Percentiles rank a stretch among this genome's conserved stretches.
Conservation (phyloP, 2,888 invertebrate species). For the Cheilosia vernalis region DNA sequence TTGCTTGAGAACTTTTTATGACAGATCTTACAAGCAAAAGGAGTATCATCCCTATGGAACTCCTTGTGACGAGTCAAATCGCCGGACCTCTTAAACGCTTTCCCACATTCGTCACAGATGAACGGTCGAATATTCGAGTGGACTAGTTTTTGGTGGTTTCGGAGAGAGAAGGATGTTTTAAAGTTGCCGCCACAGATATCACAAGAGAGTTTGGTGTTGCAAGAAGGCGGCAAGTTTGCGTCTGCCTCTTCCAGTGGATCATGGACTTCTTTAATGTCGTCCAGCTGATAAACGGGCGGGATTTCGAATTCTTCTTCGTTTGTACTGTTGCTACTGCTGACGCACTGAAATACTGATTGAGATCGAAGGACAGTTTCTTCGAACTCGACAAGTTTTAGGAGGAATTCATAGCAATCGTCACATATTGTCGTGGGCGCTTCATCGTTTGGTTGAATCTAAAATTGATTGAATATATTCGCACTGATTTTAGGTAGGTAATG, state of each 20-base stretch:
- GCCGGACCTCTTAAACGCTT: slow-evolving; percentile 31
- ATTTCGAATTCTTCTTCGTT: slow-evolving; percentile 1
- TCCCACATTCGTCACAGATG: slow-evolving; percentile 51
- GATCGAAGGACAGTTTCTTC: slow-evolving; percentile 22
- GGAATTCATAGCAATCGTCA: slow-evolving; percentile 24
- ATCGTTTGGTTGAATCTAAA: slow-evolving; percentile 18
- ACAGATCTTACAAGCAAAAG: slow-evolving; percentile 50
- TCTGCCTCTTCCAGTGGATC: background rate
- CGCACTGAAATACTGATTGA: slow-evolving; percentile 19
- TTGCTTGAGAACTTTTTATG: slow-evolving; percentile 52
- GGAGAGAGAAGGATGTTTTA: slow-evolving; percentile 3
- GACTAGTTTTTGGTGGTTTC: slow-evolving; percentile 19
- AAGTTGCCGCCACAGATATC: slow-evolving; percentile 36
- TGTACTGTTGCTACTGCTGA: background rate
- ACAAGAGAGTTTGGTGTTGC: slow-evolving; percentile 8
- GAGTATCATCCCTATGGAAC: slow-evolving; percentile 53
- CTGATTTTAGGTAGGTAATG: background rate
- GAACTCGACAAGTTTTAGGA: slow-evolving; percentile 36
- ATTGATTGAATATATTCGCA: background rate
- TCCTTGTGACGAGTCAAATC: slow-evolving; percentile 58
- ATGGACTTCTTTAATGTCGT: background rate
- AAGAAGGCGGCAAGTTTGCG: background rate
- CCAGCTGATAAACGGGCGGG: background rate
- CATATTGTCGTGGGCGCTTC: slow-evolving; percentile 39
- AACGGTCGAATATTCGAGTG: slow-evolving; percentile 44